Conservation (phyloP, 2,888 invertebrate genomes). For the Coleophora deauratella region DNA sequence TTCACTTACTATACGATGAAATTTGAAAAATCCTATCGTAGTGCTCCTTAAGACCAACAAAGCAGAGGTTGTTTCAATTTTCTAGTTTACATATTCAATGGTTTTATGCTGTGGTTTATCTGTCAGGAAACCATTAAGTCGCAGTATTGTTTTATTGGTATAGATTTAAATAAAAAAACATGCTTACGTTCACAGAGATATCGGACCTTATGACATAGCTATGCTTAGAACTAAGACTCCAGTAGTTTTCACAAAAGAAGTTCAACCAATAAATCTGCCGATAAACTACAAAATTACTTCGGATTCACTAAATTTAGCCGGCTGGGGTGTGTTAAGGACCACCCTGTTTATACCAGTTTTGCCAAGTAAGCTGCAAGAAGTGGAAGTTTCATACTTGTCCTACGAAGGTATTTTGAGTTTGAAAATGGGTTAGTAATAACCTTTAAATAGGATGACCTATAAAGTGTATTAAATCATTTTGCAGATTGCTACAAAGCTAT, state of each 20-base stretch:
- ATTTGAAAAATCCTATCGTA: no score
- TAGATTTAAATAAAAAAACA: no score
- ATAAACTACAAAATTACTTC: slow-evolving; percentile 27
- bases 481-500: slow-evolving; percentile 57
- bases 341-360: slow-evolving; percentile 45
- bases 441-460: neutral
- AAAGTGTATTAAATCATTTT: slow-evolving; percentile 1
- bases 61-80: no score
- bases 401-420: no score
- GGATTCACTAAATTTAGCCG: slow-evolving; percentile 43
- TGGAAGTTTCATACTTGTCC: slow-evolving; percentile 47
- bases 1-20: no score
- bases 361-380: slow-evolving; percentile 59
- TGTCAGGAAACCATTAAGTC: no score
- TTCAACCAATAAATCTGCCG: slow-evolving; percentile 62
- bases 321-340: slow-evolving; percentile 67
- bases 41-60: no score
- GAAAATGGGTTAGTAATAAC: no score
- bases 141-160: no score
- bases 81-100: no score
- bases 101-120: no score
- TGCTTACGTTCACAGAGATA: slow-evolving; percentile 43
- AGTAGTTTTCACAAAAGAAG: slow-evolving; percentile 42
- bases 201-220: slow-evolving; percentile 71
- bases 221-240: slow-evolving; percentile 48